phyloP scores from a whole-genome alignment of 2,888 invertebrate genomes.

The Omphaloscelis lunosa region DNA sequence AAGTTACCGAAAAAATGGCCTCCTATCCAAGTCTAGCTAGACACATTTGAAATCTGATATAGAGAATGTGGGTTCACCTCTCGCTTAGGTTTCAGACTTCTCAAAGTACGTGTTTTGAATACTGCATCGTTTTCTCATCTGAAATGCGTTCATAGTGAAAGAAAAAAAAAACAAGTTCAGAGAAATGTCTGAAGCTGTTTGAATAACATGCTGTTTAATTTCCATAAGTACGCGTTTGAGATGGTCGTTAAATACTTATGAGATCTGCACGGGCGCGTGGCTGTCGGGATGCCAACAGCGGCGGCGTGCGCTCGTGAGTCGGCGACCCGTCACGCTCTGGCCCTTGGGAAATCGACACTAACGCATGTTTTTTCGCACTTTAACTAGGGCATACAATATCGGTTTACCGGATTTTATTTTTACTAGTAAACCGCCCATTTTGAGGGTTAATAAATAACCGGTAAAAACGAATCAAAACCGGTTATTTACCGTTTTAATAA shows the following conservation, averaged over 20 bases:
- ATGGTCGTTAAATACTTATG: slow-evolving; percentile 48
- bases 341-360: not conserved
- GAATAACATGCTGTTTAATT: slow-evolving; percentile 42
- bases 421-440: too few species aligned
- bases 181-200: slow-evolving; percentile 16
- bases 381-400: too few species aligned
- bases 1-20: slow-evolving; percentile 57
- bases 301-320: not conserved
- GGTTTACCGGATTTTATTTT: too few species aligned
- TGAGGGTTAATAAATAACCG: too few species aligned
- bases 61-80: slow-evolving; percentile 30
- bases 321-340: not conserved
- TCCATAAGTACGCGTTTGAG: slow-evolving; percentile 48
- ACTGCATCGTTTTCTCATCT: slow-evolving; percentile 6
- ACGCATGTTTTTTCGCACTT: slow-evolving; percentile 9
- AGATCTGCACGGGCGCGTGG: slow-evolving; percentile 29
- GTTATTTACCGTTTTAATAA: too few species aligned
- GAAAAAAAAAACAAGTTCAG: slow-evolving; percentile 29
- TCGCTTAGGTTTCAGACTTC: slow-evolving; percentile 29
- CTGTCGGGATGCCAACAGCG: slow-evolving; percentile 27
- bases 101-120: slow-evolving; percentile 25
- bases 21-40: slow-evolving; percentile 26
- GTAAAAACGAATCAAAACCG: too few species aligned
- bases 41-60: slow-evolving; percentile 47
- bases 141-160: slow-evolving; percentile 13